phyloP scores from a whole-genome alignment of 2,888 invertebrate species.

The Lottia gigantea region DNA sequence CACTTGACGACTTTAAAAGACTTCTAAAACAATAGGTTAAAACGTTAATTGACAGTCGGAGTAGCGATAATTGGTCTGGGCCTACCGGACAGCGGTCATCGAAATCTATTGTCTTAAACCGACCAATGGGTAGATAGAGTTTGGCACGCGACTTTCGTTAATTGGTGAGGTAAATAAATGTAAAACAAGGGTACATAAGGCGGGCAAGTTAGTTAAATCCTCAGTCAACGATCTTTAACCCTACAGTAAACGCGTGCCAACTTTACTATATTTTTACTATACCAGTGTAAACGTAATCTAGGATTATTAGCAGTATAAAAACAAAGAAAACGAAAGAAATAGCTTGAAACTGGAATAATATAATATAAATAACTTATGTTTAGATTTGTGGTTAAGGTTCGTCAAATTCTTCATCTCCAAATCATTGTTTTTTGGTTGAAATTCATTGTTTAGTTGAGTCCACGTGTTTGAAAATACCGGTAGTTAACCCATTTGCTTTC shows the following conservation, averaged over 20 bases:
- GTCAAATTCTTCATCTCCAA: constrained; percentile 11
- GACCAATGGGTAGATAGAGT: constrained; percentile 22
- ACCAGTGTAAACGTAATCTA: not conserved
- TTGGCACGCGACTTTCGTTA: constrained; percentile 16
- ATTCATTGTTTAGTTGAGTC: constrained; percentile 14
- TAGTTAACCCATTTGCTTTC: constrained; percentile 17
- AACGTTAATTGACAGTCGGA: not conserved
- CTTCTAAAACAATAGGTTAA: not conserved
- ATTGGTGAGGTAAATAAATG: constrained; percentile 20
- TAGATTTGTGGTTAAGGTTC: constrained; percentile 5
- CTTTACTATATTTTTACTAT: constrained; percentile 4
- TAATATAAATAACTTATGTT: not conserved
- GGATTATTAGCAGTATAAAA: no score
- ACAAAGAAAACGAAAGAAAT: no score
- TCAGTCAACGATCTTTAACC: constrained; percentile 17
- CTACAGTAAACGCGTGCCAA: constrained; percentile 22
- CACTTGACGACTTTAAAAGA: not conserved
- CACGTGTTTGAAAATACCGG: constrained; percentile 19
- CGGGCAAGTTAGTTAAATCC: constrained; percentile 8
- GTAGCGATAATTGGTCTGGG: not conserved
- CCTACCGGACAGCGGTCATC: constrained; percentile 7
- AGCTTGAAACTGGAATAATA: not conserved
- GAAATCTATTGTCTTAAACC: constrained; percentile 9
- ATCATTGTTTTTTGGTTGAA: constrained; percentile 13
- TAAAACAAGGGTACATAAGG: constrained; percentile 12